Evolutionary conservation across 35 echinoderm and acorn worm genomes (phyloP), one percentile per base, ranked within the genome.

Genomic region (Anneissia japonica): DNA sequence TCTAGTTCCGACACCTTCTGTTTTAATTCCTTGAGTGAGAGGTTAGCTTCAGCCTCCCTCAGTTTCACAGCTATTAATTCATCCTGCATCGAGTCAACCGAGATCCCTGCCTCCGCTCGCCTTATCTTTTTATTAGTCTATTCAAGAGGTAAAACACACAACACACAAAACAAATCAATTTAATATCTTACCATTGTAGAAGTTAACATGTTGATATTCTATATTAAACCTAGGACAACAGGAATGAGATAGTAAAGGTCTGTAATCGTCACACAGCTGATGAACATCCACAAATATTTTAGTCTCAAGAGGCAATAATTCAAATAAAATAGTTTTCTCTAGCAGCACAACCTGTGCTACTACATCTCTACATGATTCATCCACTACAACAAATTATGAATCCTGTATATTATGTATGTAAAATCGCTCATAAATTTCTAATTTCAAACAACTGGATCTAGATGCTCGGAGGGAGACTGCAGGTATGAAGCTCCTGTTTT

Each of bases 41-140:
- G 86, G 46, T 99, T 99, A 29, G 96, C 96, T 76, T 99, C 96
- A 1, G 96, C 96, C 75, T 99, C 96, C 51, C 96, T 73, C 55
- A 99, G 86, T 38, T 99, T 99, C 41, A 99, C 96, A 4, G 96
- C 96, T 11, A 99, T 99, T 72, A 99, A 81, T 76, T 99, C 96
- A 33, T 99, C 96, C 46, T 99, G 96, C 38, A 99, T 46, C 5
- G 87, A 38, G 13, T 83, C 92, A 9, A 99, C 85, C 16, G 89
- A 88, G 75, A 64, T 64, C 51, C 51, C 51, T 89, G 86, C 9
- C 92, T 88, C 11, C 89, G 96, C 28, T 94, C 92, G 6, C 91
- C 90, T 38, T 90, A 81, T 81, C 36, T 35, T 39, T 81, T 81
- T 81, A 39, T 81, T 81, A 26, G 35, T 81, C 79, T 81, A 40